These are phyloP conservation scores for Hirtodrosophila trivittata DNA, from an alignment of 2,888 invertebrate species.

Conservation along the genomic window DNA sequence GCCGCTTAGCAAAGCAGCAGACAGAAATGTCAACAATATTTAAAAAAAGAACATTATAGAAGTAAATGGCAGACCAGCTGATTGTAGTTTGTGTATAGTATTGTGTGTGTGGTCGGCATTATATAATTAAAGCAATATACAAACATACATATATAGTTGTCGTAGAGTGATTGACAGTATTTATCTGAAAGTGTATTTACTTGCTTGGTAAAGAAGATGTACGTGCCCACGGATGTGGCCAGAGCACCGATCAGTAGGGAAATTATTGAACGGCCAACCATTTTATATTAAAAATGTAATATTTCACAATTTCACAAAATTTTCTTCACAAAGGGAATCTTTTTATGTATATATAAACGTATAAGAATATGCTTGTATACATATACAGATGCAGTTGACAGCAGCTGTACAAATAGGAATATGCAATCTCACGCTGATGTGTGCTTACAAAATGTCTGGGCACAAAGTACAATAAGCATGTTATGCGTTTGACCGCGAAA, in stretches of 20 bases:
- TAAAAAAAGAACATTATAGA: too few relatives aligned
- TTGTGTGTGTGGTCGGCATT: too few relatives aligned
- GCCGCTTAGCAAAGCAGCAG: too few relatives aligned
- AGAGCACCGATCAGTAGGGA: constrained; percentile 81
- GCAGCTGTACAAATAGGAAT: constrained; percentile 29
- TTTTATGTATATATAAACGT: background rate
- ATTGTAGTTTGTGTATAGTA: too few relatives aligned
- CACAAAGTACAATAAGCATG: constrained; percentile 58
- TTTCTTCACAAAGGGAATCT: constrained; percentile 12
- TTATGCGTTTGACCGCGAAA: constrained; percentile 19
- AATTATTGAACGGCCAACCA: constrained; percentile 68
- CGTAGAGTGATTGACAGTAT: constrained; percentile 4
- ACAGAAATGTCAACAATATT: too few relatives aligned
- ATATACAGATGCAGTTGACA: constrained; percentile 17
- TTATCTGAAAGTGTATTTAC: constrained; percentile 74
- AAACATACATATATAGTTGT: background rate
- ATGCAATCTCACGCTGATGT: constrained; percentile 70
- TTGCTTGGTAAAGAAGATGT: constrained; percentile 80
- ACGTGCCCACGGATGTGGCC: constrained; percentile 80
- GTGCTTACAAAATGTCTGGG: constrained; percentile 29
- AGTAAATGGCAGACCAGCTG: too few relatives aligned
- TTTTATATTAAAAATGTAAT: constrained; percentile 42
- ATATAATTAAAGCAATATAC: too few relatives aligned
- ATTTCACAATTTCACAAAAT: constrained; percentile 59
- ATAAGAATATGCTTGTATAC: constrained; percentile 12